Conservation (phyloP, 2,113 vertebrate genomes). For the Charadrius vociferus region DNA sequence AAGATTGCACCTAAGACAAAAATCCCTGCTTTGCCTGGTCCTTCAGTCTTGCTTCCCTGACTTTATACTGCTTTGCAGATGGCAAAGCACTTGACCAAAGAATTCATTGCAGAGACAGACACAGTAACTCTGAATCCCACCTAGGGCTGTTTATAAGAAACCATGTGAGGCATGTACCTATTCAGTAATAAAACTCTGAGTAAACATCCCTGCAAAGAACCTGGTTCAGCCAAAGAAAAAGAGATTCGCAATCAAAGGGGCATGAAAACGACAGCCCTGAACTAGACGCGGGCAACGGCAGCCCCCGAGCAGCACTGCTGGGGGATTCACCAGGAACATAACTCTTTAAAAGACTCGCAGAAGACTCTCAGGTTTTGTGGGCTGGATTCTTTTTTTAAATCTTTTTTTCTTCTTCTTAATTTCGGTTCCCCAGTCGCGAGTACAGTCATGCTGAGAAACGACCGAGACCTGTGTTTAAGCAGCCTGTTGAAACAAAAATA, state of each 20-base stretch:
- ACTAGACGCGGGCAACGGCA: neutral
- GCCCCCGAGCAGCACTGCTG: neutral
- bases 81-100: neutral
- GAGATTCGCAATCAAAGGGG: neutral
- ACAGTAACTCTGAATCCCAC: neutral
- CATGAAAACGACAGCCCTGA: neutral
- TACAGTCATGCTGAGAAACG: neutral
- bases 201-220: neutral
- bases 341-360: neutral
- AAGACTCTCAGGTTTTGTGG: neutral
- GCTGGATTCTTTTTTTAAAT: neutral
- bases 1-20: neutral
- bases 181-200: neutral
- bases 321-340: neutral
- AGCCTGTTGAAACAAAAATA: neutral
- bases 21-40: neutral
- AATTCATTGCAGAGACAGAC: neutral
- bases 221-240: neutral
- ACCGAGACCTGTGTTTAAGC: neutral
- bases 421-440: neutral
- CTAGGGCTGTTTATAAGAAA: neutral
- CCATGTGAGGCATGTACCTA: rapidly evolving
- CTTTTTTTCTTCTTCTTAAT: neutral
- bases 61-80: neutral
- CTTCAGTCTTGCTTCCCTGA: neutral